Base-by-base conservation (phyloP, 1,140 invertebrate species). In the Bombus consobrinus region DNA sequence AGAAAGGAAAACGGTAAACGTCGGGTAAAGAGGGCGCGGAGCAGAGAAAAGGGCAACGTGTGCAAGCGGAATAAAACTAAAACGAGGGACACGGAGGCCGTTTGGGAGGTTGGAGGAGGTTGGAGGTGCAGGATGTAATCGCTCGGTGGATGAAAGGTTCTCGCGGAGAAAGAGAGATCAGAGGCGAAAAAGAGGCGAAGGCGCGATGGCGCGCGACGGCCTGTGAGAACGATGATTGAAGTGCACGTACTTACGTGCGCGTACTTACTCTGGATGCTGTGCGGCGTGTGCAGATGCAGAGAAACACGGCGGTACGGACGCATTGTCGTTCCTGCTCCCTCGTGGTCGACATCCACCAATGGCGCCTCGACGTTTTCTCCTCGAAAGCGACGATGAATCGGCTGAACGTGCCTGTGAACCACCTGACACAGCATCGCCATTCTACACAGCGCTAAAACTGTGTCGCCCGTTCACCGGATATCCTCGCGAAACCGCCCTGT, bases 171-270 rank as follows among this genome's bases (percentile, higher is more conserved):
- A 62, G 74, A 76, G 74, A 76, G 92, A 94, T 93, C 91, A 92
- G 89, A 93, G 90, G 91, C 89, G 81, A 90, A 73, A 86, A 93
- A 93, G 89, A 90, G 83, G 85, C 90, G 69, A 90, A 94, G 91
- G 92, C 90, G 92, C 90, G 92, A 94, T 93, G 91, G 91, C 85
- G 93, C 89, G 89, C 90, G 87, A 89, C 85, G 85, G 85, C 90
- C 53, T 76, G 89, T 91, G 90, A 93, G 91, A 91, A 89, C 86
- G 93, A 94, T 94, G 94, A 94, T 94, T 94, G 93, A 94, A 95
- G 94, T 94, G 94, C 94, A 93, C 86, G 88, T 93, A 94, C 93
- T 93, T 94, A 94, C 87, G 89, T 92, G 87, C 81, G 84, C 87
- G 90, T 93, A 91, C 87, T 92, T 93, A 92, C 92, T 93, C 90